Conservation (phyloP, 2,113 vertebrate species). For the Vanacampus margaritifer region DNA sequence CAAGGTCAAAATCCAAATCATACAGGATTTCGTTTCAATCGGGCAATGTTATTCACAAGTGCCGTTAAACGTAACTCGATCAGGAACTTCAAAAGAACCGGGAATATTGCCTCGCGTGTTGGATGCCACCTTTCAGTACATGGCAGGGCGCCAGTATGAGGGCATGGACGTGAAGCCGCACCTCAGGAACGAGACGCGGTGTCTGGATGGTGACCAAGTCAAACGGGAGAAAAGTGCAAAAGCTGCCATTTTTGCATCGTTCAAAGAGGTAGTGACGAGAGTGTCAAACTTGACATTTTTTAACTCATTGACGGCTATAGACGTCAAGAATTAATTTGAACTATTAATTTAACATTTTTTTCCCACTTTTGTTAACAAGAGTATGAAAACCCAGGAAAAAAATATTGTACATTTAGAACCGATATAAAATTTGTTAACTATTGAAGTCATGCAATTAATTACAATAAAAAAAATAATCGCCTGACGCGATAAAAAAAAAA, state of each 20-base stretch:
- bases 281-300: background rate
- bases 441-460: too few relatives aligned
- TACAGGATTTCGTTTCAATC: background rate
- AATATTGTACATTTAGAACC: too few relatives aligned
- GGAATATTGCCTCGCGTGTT: constrained; percentile 83
- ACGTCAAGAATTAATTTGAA: too few relatives aligned
- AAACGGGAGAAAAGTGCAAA: constrained; percentile 77
- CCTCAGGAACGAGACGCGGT: constrained; percentile 74
- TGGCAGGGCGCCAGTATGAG: constrained; percentile 70
- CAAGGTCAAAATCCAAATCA: constrained; percentile 70
- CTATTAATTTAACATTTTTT: too few relatives aligned
- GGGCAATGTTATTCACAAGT: background rate
- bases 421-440: too few relatives aligned
- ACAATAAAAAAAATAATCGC: too few relatives aligned
- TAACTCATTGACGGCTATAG: too few relatives aligned
- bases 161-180: constrained; percentile 83
- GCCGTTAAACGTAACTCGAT: background rate
- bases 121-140: constrained; percentile 75
- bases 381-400: too few relatives aligned
- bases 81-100: constrained; percentile 79
- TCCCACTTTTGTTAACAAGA: too few relatives aligned
- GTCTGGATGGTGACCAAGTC: constrained; percentile 74
- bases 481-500: too few relatives aligned
- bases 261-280: constrained; percentile 71
- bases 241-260: constrained; percentile 69